phyloP scores from a whole-genome alignment of 1,140 invertebrate species.

The Heterodera schachtii region DNA sequence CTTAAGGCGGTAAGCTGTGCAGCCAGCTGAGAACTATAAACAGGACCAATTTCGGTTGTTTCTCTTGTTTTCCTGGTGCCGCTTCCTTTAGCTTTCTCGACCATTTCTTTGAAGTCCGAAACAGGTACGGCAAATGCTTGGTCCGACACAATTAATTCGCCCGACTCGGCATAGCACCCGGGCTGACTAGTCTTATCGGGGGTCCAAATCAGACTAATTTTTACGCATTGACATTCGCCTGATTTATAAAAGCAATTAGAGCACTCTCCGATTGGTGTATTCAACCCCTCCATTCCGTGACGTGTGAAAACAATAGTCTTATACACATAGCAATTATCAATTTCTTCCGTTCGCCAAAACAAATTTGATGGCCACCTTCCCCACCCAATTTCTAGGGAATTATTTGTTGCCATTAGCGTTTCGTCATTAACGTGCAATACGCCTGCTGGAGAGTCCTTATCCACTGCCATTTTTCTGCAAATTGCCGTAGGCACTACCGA shows the following conservation, averaged over 20 bases:
- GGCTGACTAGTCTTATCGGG: neutral
- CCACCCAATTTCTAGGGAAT: conserved; percentile 7
- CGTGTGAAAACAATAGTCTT: conserved; percentile 18
- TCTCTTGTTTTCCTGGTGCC: neutral
- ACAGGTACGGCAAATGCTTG: conserved; percentile 15
- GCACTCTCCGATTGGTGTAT: conserved; percentile 7
- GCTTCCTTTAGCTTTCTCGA: neutral
- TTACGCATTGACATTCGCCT: neutral
- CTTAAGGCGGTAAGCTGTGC: conserved; percentile 15
- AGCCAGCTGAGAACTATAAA: conserved; percentile 9
- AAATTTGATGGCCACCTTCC: neutral
- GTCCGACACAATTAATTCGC: neutral
- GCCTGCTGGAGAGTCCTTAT: neutral
- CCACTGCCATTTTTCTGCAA: conserved; percentile 3
- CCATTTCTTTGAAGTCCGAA: neutral
- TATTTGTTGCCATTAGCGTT: conserved; percentile 1
- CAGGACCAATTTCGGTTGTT: neutral
- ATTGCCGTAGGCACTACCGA: neutral
- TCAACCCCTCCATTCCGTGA: neutral
- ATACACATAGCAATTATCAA: conserved; percentile 19
- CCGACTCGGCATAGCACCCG: neutral
- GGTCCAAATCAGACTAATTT: conserved; percentile 13
- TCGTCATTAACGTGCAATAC: neutral
- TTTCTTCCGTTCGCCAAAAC: conserved; percentile 7
- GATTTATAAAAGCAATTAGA: neutral